phyloP scores from a whole-genome alignment of 23 tunicate genomes.

The Trididemnum nubilum region DNA sequence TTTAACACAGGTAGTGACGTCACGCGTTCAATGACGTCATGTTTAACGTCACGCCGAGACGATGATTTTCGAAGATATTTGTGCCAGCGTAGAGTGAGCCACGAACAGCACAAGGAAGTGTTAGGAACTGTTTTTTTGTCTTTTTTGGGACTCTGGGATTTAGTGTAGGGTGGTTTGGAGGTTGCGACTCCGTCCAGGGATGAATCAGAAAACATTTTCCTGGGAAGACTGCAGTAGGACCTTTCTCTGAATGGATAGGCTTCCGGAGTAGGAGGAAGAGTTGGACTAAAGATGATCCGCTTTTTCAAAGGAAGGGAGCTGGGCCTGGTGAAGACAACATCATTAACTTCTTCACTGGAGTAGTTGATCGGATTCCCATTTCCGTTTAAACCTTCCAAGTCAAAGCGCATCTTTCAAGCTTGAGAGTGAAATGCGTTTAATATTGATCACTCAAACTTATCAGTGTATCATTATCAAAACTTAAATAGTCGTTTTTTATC shows the following conservation, averaged over 20 bases:
- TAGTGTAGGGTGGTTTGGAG: not conserved
- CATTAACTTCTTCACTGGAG: not conserved
- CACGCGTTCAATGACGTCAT: not conserved
- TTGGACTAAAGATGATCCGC: slow-evolving; percentile 9
- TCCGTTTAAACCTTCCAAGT: not conserved
- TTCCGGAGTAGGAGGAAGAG: slow-evolving; percentile 46
- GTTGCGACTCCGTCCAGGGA: not conserved
- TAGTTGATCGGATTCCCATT: not conserved
- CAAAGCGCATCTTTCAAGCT: not conserved
- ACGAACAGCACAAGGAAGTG: not conserved
- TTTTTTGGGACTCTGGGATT: not conserved
- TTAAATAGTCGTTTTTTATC: too few relatives aligned
- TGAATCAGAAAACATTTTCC: not conserved
- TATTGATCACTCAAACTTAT: too few relatives aligned
- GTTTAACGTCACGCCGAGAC: not conserved
- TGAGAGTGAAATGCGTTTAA: too few relatives aligned
- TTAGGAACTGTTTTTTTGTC: not conserved
- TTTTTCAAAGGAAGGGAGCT: slow-evolving; percentile 19
- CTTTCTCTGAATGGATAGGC: not conserved
- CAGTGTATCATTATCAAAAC: too few relatives aligned
- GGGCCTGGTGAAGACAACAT: slow-evolving; percentile 9
- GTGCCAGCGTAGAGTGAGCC: not conserved
- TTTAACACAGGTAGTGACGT: not conserved
- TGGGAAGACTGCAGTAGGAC: slow-evolving; percentile 38
- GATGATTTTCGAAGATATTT: not conserved